Evolutionary conservation across 2,113 vertebrate genomes (phyloP).

Genomic region (Bombycilla garrulus): DNA sequence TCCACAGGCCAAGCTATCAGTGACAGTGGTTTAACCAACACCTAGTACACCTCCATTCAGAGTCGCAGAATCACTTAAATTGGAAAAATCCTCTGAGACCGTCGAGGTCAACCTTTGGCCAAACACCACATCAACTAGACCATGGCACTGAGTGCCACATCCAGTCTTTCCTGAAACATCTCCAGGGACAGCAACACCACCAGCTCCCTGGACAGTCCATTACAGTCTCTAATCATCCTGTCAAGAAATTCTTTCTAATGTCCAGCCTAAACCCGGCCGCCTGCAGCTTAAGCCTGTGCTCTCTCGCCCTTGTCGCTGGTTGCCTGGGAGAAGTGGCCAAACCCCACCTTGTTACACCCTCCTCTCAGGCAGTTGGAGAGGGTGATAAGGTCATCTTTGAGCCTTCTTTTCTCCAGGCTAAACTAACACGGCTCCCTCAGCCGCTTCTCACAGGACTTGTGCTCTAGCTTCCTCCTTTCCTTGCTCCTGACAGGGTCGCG

Average conservation of each 20-base stretch:
- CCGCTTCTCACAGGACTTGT: background rate
- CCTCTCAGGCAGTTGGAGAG: background rate
- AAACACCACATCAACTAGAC: background rate
- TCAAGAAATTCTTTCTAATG: background rate
- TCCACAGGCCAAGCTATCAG: background rate
- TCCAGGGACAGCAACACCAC: background rate
- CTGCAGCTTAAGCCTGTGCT: background rate
- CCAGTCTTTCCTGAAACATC: background rate
- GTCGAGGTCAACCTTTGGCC: background rate
- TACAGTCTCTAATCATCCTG: background rate
- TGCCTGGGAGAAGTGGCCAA: background rate
- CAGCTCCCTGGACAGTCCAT: background rate
- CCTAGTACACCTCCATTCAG: background rate
- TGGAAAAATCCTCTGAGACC: background rate
- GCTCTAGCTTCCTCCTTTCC: background rate
- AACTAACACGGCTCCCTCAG: background rate
- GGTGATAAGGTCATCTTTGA: background rate
- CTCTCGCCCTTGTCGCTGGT: background rate
- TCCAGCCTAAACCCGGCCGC: background rate
- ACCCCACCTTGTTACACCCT: background rate
- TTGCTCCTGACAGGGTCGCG: background rate
- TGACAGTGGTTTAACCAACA: background rate
- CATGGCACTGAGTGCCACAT: background rate
- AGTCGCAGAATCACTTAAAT: background rate
- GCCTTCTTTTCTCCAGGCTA: background rate